Evolutionary conservation across 2,797 vertebrate species (phyloP).

Genomic region (Coranthus polyacanthus): DNA sequence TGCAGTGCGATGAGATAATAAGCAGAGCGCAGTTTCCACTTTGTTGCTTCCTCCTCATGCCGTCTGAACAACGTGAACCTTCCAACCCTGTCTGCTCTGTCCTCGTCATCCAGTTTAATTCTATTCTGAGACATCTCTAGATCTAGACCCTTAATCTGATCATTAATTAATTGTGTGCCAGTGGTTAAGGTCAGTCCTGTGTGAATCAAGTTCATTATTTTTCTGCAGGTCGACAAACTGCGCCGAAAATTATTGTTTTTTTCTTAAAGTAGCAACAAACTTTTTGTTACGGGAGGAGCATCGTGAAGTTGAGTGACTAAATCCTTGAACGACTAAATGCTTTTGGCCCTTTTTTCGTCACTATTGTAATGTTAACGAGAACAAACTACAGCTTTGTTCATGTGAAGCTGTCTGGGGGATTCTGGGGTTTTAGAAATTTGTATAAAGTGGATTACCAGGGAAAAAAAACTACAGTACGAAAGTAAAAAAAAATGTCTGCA

Average conservation of each 20-base stretch:
- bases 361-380: background rate
- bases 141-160: slow-evolving; percentile 51
- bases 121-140: slow-evolving; percentile 31
- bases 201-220: too few species aligned
- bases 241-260: too few species aligned
- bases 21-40: slow-evolving; percentile 52
- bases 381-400: background rate
- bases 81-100: slow-evolving; percentile 17
- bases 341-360: slow-evolving; percentile 11
- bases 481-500: too few species aligned
- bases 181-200: slow-evolving; percentile 36
- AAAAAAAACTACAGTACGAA: too few species aligned
- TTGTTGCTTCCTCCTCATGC: slow-evolving; percentile 24
- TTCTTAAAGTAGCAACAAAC: too few species aligned
- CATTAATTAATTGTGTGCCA: slow-evolving; percentile 57
- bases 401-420: slow-evolving; percentile 14
- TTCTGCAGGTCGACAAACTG: too few species aligned
- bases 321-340: slow-evolving; percentile 7
- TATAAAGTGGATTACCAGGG: background rate
- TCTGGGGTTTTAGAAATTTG: slow-evolving; percentile 18
- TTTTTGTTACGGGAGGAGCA: background rate
- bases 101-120: slow-evolving; percentile 40
- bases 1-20: slow-evolving; percentile 39
- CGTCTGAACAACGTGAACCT: slow-evolving; percentile 7
- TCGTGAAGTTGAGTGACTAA: slow-evolving; percentile 1